Evolutionary conservation across 2,888 invertebrate genomes (phyloP), one percentile per base, ranked within the genome.

Genomic region (Hirtodrosophila histrioides): DNA sequence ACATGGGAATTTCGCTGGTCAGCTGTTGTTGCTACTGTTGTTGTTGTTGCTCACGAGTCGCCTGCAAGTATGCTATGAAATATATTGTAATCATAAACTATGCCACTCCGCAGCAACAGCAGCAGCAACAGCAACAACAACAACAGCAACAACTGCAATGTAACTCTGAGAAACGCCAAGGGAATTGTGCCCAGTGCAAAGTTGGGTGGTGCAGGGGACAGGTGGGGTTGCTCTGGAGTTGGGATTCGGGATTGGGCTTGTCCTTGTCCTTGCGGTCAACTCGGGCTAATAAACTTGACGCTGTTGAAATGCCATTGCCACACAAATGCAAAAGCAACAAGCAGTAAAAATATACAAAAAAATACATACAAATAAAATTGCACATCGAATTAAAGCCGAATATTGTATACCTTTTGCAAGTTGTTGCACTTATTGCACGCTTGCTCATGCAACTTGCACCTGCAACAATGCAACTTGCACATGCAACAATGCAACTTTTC

Each of bases 61-160:
- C 69, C 77, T 73, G 73, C 65, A 72, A 75, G 75, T 73, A 75
- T 76, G 69, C 75, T 56, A 73, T 73, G 72, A 64, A 76, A 72
- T 61, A 72, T 75, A 64, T 72, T 72, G 76, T 69, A 69, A 64
- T 76, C 76, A 76, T 76, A 75, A 76, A 70, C 66, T 61, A 66
- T 54, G 58, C 69, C 69, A 57, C 64, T 37, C 27, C 39, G n/a
- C 11, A 27, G 36, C 27, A 58, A 12, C 17, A 17, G 2, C 17
- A 17, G 36, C 27, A 58, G 12, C 56, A 56, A 8, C 33, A 57
- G n/a, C 11, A 27, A 36, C 27, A 58, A 12, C 17, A 17, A 17
- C 17, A 17, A 39, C 27, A 58, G 12, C 56, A 56, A 8, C 33
- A 57, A 43, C 41, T 45, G 17, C 11, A 40, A 10, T 41, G 4